These are phyloP conservation scores for Molanna angustata DNA, from an alignment of 2,888 invertebrate species.

Conservation along the genomic window DNA sequence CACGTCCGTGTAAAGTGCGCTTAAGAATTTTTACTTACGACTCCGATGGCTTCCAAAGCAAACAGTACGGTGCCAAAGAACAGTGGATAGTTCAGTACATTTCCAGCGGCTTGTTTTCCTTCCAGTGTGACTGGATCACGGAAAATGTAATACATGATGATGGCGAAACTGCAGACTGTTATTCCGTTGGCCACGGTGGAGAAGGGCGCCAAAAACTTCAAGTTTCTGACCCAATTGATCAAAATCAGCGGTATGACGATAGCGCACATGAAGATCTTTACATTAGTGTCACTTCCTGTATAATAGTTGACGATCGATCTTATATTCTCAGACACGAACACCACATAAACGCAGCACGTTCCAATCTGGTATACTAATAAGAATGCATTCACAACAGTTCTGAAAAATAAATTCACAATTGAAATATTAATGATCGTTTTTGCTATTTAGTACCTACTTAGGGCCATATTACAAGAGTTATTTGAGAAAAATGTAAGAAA, in stretches of 20 bases:
- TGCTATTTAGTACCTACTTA: too few species aligned
- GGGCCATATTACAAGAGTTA: too few species aligned
- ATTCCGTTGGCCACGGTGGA: slow-evolving; percentile 86
- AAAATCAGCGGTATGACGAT: slow-evolving; percentile 71
- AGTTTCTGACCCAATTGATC: slow-evolving; percentile 79
- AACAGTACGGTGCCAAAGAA: slow-evolving; percentile 96
- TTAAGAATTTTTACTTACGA: slow-evolving; percentile 61
- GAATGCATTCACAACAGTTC: slow-evolving; percentile 70
- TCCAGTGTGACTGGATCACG: slow-evolving; percentile 64
- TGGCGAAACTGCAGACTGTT: slow-evolving; percentile 78
- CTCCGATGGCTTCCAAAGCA: slow-evolving; percentile 92
- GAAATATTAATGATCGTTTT: too few species aligned
- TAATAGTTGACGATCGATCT: slow-evolving; percentile 61
- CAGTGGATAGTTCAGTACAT: slow-evolving; percentile 72
- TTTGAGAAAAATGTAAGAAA: too few species aligned
- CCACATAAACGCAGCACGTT: slow-evolving; percentile 94
- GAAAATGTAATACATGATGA: slow-evolving; percentile 84
- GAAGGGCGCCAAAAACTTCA: slow-evolving; percentile 85
- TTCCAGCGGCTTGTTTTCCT: slow-evolving; percentile 62
- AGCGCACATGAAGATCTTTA: slow-evolving; percentile 68
- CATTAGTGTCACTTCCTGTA: slow-evolving; percentile 48
- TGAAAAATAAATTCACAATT: too few species aligned
- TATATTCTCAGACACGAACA: slow-evolving; percentile 89
- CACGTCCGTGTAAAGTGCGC: too few species aligned
- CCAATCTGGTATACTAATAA: slow-evolving; percentile 89